These are phyloP conservation scores for Brachionus angularis DNA, from an alignment of 1,140 invertebrate genomes.

Conservation along the genomic window DNA sequence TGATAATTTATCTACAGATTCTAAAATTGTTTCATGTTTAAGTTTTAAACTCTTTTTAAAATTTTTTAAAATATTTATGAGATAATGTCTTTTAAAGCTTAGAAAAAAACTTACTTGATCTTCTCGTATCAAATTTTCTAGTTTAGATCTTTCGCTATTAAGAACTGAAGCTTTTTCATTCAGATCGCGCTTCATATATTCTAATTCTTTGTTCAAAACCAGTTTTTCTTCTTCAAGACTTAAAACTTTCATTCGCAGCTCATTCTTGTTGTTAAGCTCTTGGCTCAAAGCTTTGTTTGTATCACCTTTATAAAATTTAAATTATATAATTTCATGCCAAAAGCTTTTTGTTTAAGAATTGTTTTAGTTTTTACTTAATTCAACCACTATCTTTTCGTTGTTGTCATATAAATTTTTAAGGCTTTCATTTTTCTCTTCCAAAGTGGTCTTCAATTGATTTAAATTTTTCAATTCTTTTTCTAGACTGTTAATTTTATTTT, in stretches of 20 bases:
- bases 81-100: too few relatives aligned
- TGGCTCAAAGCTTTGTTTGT: background rate
- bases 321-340: background rate
- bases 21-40: slow-evolving; percentile 11
- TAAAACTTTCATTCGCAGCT: background rate
- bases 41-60: background rate
- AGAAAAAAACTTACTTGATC: slow-evolving; percentile 38
- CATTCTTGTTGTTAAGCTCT: background rate
- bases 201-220: slow-evolving; percentile 31
- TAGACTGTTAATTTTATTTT: background rate
- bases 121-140: background rate
- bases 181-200: slow-evolving; percentile 15
- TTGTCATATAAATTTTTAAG: slow-evolving; percentile 32
- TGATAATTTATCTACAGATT: slow-evolving; percentile 10
- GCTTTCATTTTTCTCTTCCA: slow-evolving; percentile 33
- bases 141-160: background rate
- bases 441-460: background rate
- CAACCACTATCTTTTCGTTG: slow-evolving; percentile 32
- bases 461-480: slow-evolving; percentile 26
- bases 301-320: slow-evolving; percentile 1
- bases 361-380: background rate
- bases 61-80: background rate
- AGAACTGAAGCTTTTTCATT: background rate
- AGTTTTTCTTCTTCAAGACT: slow-evolving; percentile 39
- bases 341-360: background rate